Percentiles rank a stretch among this genome's conserved stretches.
These are phyloP conservation scores for Rhaphigaster nebulosa DNA, from an alignment of 2,888 invertebrate species.

Conservation along the genomic window DNA sequence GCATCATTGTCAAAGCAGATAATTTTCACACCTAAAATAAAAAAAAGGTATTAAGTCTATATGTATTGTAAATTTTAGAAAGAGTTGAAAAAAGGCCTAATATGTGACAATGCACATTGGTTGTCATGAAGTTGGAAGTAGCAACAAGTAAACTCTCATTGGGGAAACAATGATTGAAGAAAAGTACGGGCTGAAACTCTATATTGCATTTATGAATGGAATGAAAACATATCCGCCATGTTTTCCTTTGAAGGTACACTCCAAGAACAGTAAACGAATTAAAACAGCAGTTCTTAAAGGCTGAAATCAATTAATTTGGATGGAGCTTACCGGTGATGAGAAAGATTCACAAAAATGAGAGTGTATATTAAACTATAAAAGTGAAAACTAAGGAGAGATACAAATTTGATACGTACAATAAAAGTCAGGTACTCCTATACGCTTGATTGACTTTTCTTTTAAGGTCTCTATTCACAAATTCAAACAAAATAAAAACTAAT, in stretches of 20 bases:
- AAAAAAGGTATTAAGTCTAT: not conserved
- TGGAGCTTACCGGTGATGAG: not conserved
- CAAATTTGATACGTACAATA: not conserved
- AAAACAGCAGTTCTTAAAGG: not conserved
- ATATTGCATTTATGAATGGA: slow-evolving; percentile 13
- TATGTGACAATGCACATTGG: not conserved
- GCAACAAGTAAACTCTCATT: not conserved
- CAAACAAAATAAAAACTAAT: not conserved
- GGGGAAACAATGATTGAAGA: not conserved
- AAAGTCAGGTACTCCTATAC: not conserved
- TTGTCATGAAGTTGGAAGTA: not conserved
- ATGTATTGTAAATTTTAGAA: not conserved
- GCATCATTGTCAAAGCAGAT: slow-evolving; percentile 51
- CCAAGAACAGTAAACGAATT: not conserved
- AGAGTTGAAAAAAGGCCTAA: not conserved
- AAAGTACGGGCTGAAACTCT: not conserved
- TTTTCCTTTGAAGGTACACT: not conserved
- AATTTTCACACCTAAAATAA: slow-evolving; percentile 21
- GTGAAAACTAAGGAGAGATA: not conserved
- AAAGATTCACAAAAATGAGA: not conserved
- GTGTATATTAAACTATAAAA: not conserved
- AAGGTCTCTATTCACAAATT: not conserved
- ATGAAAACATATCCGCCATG: slow-evolving; percentile 44
- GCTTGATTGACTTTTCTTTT: not conserved
- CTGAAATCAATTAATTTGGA: not conserved